Evolutionary conservation across 2,113 vertebrate species (phyloP).

Genomic region (Epinephelus moara): DNA sequence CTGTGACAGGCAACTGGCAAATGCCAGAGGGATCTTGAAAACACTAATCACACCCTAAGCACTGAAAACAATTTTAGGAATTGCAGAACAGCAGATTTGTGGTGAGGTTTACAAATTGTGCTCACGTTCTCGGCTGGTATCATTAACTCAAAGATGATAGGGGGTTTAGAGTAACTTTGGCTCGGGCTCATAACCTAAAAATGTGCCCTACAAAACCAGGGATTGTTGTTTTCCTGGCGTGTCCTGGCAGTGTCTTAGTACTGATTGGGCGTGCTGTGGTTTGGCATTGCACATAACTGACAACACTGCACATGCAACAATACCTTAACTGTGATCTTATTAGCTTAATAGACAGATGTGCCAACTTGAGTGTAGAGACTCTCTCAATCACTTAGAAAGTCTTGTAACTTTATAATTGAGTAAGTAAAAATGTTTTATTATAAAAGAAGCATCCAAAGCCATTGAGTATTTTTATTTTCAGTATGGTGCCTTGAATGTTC

Average conservation of each 20-base stretch:
- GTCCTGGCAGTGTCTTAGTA: neutral
- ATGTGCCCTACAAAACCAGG: neutral
- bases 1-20: neutral
- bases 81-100: neutral
- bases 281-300: neutral
- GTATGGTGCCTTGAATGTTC: neutral
- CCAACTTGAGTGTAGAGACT: neutral
- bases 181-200: neutral
- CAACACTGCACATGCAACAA: neutral
- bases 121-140: neutral
- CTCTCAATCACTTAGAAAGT: too few species aligned
- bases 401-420: too few species aligned
- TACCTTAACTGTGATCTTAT: neutral
- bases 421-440: too few species aligned
- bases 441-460: neutral
- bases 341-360: neutral
- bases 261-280: neutral
- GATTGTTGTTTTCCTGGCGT: neutral
- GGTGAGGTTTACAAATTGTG: neutral
- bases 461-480: neutral
- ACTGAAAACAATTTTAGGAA: neutral
- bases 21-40: neutral
- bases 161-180: neutral
- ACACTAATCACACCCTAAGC: constrained; percentile 1
- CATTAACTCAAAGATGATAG: constrained; percentile 6